Percentiles rank a stretch among this genome's conserved stretches.
These are phyloP conservation scores for Sitobion miscanthi DNA, from an alignment of 1,140 invertebrate species.

Conservation along the genomic window DNA sequence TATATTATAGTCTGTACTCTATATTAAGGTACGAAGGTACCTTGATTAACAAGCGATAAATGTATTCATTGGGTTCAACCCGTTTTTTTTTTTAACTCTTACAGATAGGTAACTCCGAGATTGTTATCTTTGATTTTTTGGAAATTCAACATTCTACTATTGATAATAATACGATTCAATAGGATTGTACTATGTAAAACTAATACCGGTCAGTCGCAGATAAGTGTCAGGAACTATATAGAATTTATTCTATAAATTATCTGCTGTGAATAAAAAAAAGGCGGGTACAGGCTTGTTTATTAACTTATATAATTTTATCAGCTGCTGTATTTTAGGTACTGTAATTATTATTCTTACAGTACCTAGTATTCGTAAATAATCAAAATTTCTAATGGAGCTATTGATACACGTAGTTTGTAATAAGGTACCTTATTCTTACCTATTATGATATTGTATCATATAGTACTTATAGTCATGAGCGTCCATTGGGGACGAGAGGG, in stretches of 20 bases:
- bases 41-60: not conserved
- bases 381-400: not conserved
- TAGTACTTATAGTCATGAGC: too few species aligned
- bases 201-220: not conserved
- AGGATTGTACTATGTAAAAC: not conserved
- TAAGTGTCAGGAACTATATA: not conserved
- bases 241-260: not conserved
- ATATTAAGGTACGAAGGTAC: not conserved
- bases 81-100: not conserved
- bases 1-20: not conserved
- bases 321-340: not conserved
- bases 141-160: not conserved
- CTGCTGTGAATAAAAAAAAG: not conserved
- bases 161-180: not conserved
- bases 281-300: not conserved
- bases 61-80: not conserved
- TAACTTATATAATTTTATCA: not conserved
- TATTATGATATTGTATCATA: too few species aligned
- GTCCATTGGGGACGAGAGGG: too few species aligned
- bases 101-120: not conserved
- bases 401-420: too few species aligned
- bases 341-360: not conserved
- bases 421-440: too few species aligned
- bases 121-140: not conserved
- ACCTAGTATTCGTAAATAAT: not conserved